Evolutionary conservation across 2,797 vertebrate genomes (phyloP).

Genomic region (Sphaeramia orbicularis): DNA sequence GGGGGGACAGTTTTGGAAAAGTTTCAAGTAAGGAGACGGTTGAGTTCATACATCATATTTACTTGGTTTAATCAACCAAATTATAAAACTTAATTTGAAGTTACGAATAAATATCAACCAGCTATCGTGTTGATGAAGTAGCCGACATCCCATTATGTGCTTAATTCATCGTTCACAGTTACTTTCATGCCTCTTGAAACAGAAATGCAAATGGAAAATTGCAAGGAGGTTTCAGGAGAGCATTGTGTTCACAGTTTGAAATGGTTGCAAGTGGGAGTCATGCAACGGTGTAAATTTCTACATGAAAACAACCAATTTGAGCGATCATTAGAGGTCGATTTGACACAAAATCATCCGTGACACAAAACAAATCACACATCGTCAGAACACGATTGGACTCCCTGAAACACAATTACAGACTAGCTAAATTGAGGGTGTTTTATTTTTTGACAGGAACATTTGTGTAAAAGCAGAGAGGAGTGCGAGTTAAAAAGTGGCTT

Average conservation of each 20-base stretch:
- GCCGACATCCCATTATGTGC: slow-evolving; percentile 71
- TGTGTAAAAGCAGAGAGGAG: slow-evolving; percentile 44
- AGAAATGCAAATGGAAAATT: slow-evolving; percentile 75
- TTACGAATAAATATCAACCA: slow-evolving; percentile 58
- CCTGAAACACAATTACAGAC: slow-evolving; percentile 79
- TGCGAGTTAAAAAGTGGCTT: slow-evolving; percentile 57
- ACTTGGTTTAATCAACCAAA: slow-evolving; percentile 50
- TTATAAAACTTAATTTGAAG: slow-evolving; percentile 56
- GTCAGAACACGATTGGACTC: slow-evolving; percentile 80
- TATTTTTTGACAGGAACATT: slow-evolving; percentile 66
- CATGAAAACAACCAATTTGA: slow-evolving; percentile 85
- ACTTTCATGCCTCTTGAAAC: slow-evolving; percentile 76
- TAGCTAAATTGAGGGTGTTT: slow-evolving; percentile 70
- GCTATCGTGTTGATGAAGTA: slow-evolving; percentile 69
- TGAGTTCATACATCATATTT: slow-evolving; percentile 31
- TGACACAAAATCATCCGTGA: slow-evolving; percentile 83
- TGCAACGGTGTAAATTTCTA: slow-evolving; percentile 78
- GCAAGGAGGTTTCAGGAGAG: slow-evolving; percentile 46
- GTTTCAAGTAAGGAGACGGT: slow-evolving; percentile 9
- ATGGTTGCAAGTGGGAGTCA: slow-evolving; percentile 64
- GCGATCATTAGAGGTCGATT: slow-evolving; percentile 83
- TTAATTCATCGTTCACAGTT: slow-evolving; percentile 76
- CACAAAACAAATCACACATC: slow-evolving; percentile 83
- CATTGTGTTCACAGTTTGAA: slow-evolving; percentile 68
- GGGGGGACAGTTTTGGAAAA: not conserved